phyloP scores from a whole-genome alignment of 2,888 invertebrate species.

The Isoperla grammatica region DNA sequence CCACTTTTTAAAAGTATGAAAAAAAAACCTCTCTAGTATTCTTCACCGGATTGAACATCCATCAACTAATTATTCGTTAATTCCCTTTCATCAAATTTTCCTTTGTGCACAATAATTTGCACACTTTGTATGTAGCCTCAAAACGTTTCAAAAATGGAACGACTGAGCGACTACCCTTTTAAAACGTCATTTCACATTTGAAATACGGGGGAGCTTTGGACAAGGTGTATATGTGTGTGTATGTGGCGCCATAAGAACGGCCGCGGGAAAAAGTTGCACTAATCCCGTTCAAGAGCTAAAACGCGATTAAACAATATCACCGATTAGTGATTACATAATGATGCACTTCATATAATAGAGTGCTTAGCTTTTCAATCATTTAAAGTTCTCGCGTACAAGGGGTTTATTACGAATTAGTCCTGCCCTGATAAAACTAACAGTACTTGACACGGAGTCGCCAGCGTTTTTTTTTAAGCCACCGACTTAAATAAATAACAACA shows the following conservation, averaged over 20 bases:
- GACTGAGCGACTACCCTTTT: conserved; percentile 25
- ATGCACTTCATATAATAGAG: conserved; percentile 25
- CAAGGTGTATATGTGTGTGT: too few relatives aligned
- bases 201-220: neutral
- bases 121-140: neutral
- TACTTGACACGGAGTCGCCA: too few relatives aligned
- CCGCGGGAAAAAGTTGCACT: neutral
- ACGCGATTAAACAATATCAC: conserved; percentile 3
- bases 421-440: too few relatives aligned
- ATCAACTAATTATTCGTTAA: conserved; percentile 31
- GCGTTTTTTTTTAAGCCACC: too few relatives aligned
- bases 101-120: conserved; percentile 24
- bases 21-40: too few relatives aligned
- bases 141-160: conserved; percentile 26
- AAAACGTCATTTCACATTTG: conserved; percentile 32
- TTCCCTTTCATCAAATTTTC: conserved; percentile 31
- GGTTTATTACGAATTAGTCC: too few relatives aligned
- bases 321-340: conserved; percentile 7
- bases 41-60: conserved; percentile 26
- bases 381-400: neutral
- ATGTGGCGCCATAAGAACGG: neutral
- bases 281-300: conserved; percentile 2
- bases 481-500: too few relatives aligned
- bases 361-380: conserved; percentile 17
- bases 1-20: too few relatives aligned